Percentiles rank a stretch among this genome's conserved stretches.
phyloP scores from a whole-genome alignment of 2,888 invertebrate genomes.

The Rotaria socialis region DNA sequence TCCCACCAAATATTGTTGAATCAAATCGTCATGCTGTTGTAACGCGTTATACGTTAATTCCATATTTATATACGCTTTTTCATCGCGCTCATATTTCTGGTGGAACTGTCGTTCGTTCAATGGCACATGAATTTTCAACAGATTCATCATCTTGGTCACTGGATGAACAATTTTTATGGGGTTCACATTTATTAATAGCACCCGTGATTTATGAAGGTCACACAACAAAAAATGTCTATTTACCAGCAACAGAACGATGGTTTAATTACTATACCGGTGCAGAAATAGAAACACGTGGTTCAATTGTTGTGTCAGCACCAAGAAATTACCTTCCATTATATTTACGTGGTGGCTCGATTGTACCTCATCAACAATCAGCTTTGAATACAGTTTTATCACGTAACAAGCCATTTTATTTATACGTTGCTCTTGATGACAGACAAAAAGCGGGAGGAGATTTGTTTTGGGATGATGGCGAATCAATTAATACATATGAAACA shows the following conservation, averaged over 20 bases:
- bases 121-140: conserved; percentile 68
- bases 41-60: conserved; percentile 54
- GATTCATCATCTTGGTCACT: conserved; percentile 50
- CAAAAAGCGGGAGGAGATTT: conserved; percentile 63
- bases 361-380: conserved; percentile 49
- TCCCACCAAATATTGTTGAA: conserved; percentile 50
- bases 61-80: conserved; percentile 56
- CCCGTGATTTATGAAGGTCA: conserved; percentile 52
- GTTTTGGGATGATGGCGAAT: conserved; percentile 46
- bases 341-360: conserved; percentile 53
- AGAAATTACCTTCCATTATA: conserved; percentile 49
- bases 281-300: conserved; percentile 19
- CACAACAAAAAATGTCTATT: conserved; percentile 46
- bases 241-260: conserved; percentile 38
- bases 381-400: conserved; percentile 57
- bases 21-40: conserved; percentile 51
- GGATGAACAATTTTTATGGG: conserved; percentile 58
- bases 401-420: conserved; percentile 67
- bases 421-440: conserved; percentile 65
- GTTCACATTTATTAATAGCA: conserved; percentile 57
- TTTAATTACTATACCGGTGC: conserved; percentile 43
- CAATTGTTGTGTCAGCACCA: conserved; percentile 26
- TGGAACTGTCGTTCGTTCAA: conserved; percentile 72
- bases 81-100: conserved; percentile 65
- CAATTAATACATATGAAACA: conserved; percentile 36